Conservation (phyloP, 2,113 vertebrate species). For the Psophia crepitans region DNA sequence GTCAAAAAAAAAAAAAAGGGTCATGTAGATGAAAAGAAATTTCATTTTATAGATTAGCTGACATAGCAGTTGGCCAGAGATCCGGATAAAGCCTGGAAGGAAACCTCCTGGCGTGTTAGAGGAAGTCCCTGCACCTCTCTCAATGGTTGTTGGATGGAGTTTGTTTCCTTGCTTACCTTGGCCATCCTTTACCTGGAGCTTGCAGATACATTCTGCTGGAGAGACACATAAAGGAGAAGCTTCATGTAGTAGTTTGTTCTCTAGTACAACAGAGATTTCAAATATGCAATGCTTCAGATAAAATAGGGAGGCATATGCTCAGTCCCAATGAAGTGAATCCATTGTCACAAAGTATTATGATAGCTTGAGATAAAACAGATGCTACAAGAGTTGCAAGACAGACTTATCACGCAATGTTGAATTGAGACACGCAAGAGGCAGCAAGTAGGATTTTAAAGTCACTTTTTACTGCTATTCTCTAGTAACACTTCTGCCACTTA, state of each 20-base stretch:
- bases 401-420: background rate
- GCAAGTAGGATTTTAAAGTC: background rate
- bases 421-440: background rate
- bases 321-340: background rate
- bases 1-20: background rate
- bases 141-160: background rate
- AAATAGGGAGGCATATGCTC: background rate
- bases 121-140: background rate
- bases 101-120: background rate
- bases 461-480: background rate
- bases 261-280: background rate
- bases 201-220: background rate
- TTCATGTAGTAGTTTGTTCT: background rate
- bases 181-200: background rate
- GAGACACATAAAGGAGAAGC: background rate
- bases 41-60: background rate
- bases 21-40: background rate
- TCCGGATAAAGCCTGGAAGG: background rate
- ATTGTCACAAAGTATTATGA: slow-evolving; percentile 28
- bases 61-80: background rate
- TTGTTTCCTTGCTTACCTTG: background rate
- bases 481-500: background rate
- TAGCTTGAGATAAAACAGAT: background rate
- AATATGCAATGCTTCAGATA: background rate
- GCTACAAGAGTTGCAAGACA: background rate